Base-by-base conservation (phyloP, 92 coral and sea anemone genomes). In the Epizoanthus rinbou region DNA sequence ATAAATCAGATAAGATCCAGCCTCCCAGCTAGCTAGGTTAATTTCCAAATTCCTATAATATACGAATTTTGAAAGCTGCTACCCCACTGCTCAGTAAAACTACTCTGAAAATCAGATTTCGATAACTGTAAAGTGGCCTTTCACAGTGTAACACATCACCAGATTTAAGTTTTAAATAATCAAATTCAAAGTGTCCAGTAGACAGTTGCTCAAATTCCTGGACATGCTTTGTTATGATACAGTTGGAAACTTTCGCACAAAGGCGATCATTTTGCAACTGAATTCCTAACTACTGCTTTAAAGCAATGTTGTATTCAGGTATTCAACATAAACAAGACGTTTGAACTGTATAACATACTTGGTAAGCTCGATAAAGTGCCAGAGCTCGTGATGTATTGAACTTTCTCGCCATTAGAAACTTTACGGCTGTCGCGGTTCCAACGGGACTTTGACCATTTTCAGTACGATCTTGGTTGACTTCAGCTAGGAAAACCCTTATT, bases 351-450 rank as follows among this genome's bases (percentile, higher is more conserved):
- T 18, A 25, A 53, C 75, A 24, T 68, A 95, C 98, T 97, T 90
- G 92, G 67, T 96, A 88, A 19, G 89, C 88, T 86, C 80, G 87
- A 79, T 90, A 96, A 31, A 96, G 88, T 22, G 45, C 64, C 22
- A 90, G 80, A 7, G 99, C 98, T 73, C 98, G 91, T 24, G 93
- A 86, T 9, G 88, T 85, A 69, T 96, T 94, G 78, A 96, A 96
- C 75, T 96, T 96, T 28, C 98, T 89, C 24, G 99, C 99, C 89
- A 90, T 92, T 5, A 96, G 84, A 69, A 96, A 96, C 76, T 90
- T 88, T 60, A 94, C 85, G 21, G 99, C 99, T 14, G 93, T 96
- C 4, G 98, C 87, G 17, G 95, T 96, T 17, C 97, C 95, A 14
- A 96, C 86, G 13, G 99, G 99, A 74, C 98, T 91, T 33, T 88